These are phyloP conservation scores for Tribolium freemani DNA, from an alignment of 2,888 invertebrate genomes.

Conservation along the genomic window DNA sequence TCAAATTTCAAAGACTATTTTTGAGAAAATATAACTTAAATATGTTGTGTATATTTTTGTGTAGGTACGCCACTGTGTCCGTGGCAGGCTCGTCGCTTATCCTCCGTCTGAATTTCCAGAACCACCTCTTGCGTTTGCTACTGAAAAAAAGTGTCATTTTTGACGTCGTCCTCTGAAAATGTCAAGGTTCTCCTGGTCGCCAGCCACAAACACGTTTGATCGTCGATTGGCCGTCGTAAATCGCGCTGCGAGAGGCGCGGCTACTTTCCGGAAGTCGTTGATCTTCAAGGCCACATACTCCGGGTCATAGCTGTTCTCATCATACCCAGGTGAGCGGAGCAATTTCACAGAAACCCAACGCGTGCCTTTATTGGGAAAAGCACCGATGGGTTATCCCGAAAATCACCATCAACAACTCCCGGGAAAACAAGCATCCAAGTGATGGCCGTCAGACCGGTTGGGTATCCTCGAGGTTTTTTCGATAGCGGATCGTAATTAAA, in stretches of 20 bases:
- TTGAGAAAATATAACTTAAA: too few relatives aligned
- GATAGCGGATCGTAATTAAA: constrained; percentile 20
- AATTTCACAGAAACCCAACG: constrained; percentile 47
- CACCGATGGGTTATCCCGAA: not conserved
- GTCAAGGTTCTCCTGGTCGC: constrained; percentile 25
- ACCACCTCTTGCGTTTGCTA: not conserved
- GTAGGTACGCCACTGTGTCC: not conserved
- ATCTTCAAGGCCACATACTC: constrained; percentile 59
- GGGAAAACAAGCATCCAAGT: not conserved
- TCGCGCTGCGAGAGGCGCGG: constrained; percentile 53
- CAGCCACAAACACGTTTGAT: constrained; percentile 27
- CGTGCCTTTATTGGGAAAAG: constrained; percentile 43
- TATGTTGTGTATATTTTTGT: too few relatives aligned
- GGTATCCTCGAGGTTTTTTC: constrained; percentile 12
- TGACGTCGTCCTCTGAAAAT: constrained; percentile 27
- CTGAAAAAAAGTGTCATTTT: constrained; percentile 22
- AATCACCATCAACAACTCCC: not conserved
- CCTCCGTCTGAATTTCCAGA: not conserved
- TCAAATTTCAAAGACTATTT: too few relatives aligned
- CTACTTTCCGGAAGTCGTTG: constrained; percentile 60
- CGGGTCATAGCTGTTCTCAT: constrained; percentile 54
- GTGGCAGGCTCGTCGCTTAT: not conserved
- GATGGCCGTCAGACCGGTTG: constrained; percentile 2
- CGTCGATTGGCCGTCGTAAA: constrained; percentile 30
- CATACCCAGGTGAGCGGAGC: constrained; percentile 48